Base-by-base conservation (phyloP, 2,113 vertebrate genomes). In the Diphyllodes magnificus region DNA sequence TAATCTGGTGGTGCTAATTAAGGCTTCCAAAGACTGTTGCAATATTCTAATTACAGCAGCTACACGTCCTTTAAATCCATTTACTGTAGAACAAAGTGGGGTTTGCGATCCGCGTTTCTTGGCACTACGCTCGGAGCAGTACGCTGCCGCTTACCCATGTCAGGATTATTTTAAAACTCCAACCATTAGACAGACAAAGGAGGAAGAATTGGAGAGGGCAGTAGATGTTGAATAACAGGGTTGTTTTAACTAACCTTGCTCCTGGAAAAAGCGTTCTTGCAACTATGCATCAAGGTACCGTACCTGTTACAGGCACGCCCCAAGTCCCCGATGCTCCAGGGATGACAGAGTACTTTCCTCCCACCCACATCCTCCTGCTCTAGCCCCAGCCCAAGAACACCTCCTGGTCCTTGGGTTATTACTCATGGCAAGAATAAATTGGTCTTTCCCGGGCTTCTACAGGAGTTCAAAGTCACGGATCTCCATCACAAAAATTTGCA, bases 1-100 rank as follows among this genome's bases (percentile, higher is more conserved):
- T 94, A 78, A 95, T 89, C 72, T 94, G 56, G 60, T 64, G 60
- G 54, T 44, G 33, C 51, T 94, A 93, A 96, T 95, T 94, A 94
- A 91, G 80, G 73, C 54, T 81, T 75, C 30, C 31, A 59, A 93
- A 77, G 47, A 35, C 72, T 88, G 68, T 64, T 94, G 56, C 80
- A 92, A 81, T 86, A 64, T 68, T 93, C 76, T 75, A 88, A 86
- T 81, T 92, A 88, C 16, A 24, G 44, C 65, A 89, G 54, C 56
- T 56, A 86, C n/a, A 9, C 2, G 12, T 78, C 28, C 61, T 53
- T 82, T 92, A 90, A 96, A 89, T 37, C 56, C 72, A 51, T 86
- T 86, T 88, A 56, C 51, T 27, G 22, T 28, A 75, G 60, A 78
- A 89, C 69, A 93, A 92, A 90, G 71, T 2, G 4, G 19, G 20